phyloP scores from a whole-genome alignment of 2,888 invertebrate species.

The Callinectes sapidus region DNA sequence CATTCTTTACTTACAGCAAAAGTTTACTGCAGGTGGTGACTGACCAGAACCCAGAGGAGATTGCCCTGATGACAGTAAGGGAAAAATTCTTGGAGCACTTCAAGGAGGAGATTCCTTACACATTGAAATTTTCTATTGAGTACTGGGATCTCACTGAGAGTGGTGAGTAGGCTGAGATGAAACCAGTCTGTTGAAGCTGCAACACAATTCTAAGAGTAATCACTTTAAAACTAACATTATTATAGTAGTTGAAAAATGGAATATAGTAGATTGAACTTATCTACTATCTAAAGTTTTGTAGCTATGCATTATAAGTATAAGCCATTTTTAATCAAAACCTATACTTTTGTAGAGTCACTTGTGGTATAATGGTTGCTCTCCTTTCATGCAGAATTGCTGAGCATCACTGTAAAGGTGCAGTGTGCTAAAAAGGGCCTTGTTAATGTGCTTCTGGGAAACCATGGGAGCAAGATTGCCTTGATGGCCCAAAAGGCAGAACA shows the following conservation, averaged over 20 bases:
- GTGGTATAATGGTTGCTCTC: background rate
- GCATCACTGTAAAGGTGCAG: constrained; percentile 45
- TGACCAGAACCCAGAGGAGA: constrained; percentile 83
- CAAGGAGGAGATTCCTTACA: constrained; percentile 91
- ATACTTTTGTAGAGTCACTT: background rate
- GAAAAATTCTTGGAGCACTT: constrained; percentile 90
- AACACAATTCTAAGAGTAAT: background rate
- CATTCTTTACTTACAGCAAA: background rate
- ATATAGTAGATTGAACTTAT: background rate
- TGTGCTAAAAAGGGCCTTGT: constrained; percentile 45
- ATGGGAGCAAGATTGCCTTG: constrained; percentile 28
- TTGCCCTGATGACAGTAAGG: constrained; percentile 86
- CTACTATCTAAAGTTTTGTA: background rate
- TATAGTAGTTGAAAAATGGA: background rate
- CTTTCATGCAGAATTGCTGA: constrained; percentile 51
- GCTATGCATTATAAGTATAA: background rate
- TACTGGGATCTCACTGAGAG: constrained; percentile 76
- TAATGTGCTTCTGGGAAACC: constrained; percentile 43
- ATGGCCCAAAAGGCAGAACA: constrained; percentile 62
- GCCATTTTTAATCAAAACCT: background rate
- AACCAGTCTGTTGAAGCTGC: background rate
- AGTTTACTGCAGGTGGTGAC: constrained; percentile 80
- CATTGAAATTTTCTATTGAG: constrained; percentile 82
- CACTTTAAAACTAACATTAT: background rate
- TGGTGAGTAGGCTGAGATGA: constrained; percentile 70